Percentiles rank a stretch among this genome's conserved stretches.
Conservation (phyloP, 2,888 invertebrate genomes). For the Zeuzera pyrina region DNA sequence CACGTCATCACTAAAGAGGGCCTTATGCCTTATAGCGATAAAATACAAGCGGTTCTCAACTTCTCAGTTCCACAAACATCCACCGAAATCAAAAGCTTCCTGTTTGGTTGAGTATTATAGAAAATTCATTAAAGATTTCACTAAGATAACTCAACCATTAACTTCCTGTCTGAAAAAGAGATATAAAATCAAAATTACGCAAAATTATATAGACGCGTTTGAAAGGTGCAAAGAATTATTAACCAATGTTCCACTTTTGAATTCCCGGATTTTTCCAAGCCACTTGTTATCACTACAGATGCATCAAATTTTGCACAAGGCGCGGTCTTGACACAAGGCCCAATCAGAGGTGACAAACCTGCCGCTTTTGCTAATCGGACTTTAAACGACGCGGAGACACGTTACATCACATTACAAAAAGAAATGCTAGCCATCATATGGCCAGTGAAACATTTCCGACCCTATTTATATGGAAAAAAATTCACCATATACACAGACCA, state of each 20-base stretch:
- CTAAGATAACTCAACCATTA: constrained; percentile 21
- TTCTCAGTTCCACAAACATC: no score
- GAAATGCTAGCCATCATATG: constrained; percentile 10
- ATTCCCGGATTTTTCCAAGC: no score
- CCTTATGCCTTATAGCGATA: no score
- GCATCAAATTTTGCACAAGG: constrained; percentile 13
- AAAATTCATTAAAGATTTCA: no score
- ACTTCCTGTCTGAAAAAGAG: constrained; percentile 17
- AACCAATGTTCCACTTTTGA: constrained; percentile 10
- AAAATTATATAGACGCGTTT: constrained; percentile 13
- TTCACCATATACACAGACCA: constrained; percentile 1
- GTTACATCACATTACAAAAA: constrained; percentile 4
- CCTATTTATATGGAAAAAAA: no score
- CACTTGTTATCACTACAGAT: constrained; percentile 19
- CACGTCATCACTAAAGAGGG: no score
- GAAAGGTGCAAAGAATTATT: constrained; percentile 16
- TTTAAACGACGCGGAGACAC: constrained; percentile 7
- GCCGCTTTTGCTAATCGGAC: constrained; percentile 11
- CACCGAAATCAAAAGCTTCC: no score
- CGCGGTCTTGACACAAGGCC: constrained; percentile 11
- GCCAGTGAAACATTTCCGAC: constrained; percentile 5
- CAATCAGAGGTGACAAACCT: constrained; percentile 10
- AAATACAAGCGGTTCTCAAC: no score
- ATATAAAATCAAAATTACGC: constrained; percentile 5
- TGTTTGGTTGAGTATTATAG: no score